Percentiles rank a stretch among this genome's conserved stretches.
phyloP scores from a whole-genome alignment of 2,888 invertebrate genomes.

The Thereva unica region DNA sequence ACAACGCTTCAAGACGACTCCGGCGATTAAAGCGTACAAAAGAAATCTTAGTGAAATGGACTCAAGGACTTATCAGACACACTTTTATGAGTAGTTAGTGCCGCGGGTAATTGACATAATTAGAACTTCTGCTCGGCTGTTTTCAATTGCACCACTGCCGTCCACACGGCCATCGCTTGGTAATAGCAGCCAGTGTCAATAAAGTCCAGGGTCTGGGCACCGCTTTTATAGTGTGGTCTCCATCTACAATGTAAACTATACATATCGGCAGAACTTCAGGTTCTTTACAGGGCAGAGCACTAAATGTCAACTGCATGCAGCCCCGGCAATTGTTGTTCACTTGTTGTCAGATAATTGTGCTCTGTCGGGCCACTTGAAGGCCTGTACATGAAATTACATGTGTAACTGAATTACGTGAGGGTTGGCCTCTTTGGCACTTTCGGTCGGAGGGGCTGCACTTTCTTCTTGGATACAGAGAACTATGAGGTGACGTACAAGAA shows the following conservation, averaged over 20 bases:
- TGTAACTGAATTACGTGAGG: constrained; percentile 37
- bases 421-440: background rate
- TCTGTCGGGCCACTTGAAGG: constrained; percentile 23
- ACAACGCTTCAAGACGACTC: constrained; percentile 15
- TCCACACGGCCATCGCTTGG: too few relatives aligned
- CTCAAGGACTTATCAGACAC: constrained; percentile 29
- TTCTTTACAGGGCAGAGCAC: background rate
- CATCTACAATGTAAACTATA: background rate
- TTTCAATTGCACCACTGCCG: background rate
- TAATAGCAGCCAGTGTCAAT: background rate
- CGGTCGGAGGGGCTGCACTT: background rate
- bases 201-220: background rate
- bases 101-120: constrained; percentile 35
- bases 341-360: constrained; percentile 30
- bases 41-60: constrained; percentile 9
- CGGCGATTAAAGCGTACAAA: background rate
- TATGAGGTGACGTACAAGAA: constrained; percentile 1
- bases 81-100: constrained; percentile 6
- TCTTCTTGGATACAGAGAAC: constrained; percentile 13
- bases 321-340: constrained; percentile 28
- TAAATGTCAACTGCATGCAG: constrained; percentile 34
- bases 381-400: constrained; percentile 26
- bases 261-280: too few relatives aligned
- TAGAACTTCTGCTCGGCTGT: constrained; percentile 24
- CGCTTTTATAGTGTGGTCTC: background rate